Percentiles rank a stretch among this genome's conserved stretches.
phyloP scores from a whole-genome alignment of 2,888 invertebrate genomes.

The Erpobdella octoculata region DNA sequence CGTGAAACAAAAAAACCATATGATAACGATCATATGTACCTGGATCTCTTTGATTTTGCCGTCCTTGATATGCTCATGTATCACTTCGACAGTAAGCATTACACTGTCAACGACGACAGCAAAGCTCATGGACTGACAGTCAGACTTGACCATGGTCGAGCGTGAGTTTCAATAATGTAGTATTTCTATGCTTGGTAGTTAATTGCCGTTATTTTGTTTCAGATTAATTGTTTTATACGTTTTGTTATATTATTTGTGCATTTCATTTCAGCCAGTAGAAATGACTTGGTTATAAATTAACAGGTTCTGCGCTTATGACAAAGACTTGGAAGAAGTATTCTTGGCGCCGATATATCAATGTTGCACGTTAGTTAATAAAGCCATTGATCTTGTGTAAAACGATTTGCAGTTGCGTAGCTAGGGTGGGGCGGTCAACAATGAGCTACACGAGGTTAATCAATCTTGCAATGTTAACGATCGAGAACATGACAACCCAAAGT shows the following conservation, averaged over 20 bases:
- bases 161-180: slow-evolving; percentile 33
- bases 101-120: slow-evolving; percentile 33
- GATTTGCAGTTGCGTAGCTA: no score
- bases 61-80: slow-evolving; percentile 37
- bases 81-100: slow-evolving; percentile 39
- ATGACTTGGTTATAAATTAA: background rate
- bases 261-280: background rate
- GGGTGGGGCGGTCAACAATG: no score
- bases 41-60: slow-evolving; percentile 38
- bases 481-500: no score
- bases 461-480: no score
- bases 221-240: background rate
- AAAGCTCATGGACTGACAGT: slow-evolving; percentile 36
- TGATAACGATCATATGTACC: slow-evolving; percentile 30
- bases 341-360: slow-evolving; percentile 38
- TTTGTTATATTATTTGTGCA: background rate
- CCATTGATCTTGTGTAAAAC: no score
- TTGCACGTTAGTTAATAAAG: slow-evolving; percentile 36
- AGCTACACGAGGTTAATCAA: no score
- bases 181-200: background rate
- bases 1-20: slow-evolving; percentile 34
- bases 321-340: slow-evolving; percentile 35
- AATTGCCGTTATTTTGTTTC: background rate
- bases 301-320: slow-evolving; percentile 37
- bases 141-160: slow-evolving; percentile 38